Evolutionary conservation across 2,888 invertebrate species (phyloP).

Genomic region (Ecliptopera silaceata): DNA sequence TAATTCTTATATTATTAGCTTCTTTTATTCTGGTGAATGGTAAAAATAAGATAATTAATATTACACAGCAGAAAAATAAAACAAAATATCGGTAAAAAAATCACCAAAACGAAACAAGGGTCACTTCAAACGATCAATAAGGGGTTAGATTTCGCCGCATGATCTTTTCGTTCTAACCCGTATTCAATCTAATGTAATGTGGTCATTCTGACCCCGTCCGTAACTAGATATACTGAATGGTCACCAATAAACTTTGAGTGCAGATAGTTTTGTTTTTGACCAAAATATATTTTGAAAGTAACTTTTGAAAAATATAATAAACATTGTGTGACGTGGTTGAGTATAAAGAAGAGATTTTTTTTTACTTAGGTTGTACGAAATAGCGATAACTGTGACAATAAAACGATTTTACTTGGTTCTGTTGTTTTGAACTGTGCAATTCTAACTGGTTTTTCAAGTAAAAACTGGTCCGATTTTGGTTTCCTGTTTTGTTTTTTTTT

Average conservation of each 20-base stretch:
- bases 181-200: constrained; percentile 47
- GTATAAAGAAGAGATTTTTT: too few relatives aligned
- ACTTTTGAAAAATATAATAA: too few relatives aligned
- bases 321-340: too few relatives aligned
- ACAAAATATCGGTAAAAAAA: constrained; percentile 27
- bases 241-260: constrained; percentile 3
- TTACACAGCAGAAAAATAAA: neutral
- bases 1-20: too few relatives aligned
- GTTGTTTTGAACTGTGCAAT: neutral
- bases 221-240: constrained; percentile 3
- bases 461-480: neutral
- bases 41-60: too few relatives aligned
- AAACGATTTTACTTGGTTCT: too few relatives aligned
- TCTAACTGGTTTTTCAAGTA: neutral
- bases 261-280: neutral
- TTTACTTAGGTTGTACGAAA: too few relatives aligned
- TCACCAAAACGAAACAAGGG: constrained; percentile 36
- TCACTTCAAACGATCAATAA: constrained; percentile 48
- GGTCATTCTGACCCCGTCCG: constrained; percentile 37
- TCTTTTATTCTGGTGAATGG: too few relatives aligned
- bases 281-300: neutral
- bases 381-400: too few relatives aligned
- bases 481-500: neutral
- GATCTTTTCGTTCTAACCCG: constrained; percentile 34
- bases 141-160: constrained; percentile 40